Percentiles rank a stretch among this genome's conserved stretches.
These are phyloP conservation scores for Oncopodura yosiiana DNA, from an alignment of 1,140 invertebrate genomes.

Conservation along the genomic window DNA sequence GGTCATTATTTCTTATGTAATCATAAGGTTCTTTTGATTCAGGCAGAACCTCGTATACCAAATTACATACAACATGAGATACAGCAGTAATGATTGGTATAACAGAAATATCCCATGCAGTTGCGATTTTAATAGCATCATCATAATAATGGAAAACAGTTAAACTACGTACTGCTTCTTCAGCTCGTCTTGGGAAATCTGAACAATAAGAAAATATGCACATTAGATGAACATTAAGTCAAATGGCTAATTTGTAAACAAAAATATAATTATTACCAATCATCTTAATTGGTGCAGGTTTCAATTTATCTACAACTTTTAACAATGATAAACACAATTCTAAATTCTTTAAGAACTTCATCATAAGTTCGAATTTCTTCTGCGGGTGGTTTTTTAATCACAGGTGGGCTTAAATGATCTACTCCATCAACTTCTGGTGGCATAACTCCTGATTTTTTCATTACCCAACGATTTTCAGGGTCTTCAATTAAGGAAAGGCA, in stretches of 20 bases:
- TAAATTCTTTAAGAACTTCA: not conserved
- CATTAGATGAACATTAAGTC: not conserved
- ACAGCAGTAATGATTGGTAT: slow-evolving; percentile 10
- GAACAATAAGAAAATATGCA: not conserved
- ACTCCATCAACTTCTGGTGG: not conserved
- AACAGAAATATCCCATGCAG: slow-evolving; percentile 13
- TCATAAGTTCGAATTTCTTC: not conserved
- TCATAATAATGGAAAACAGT: slow-evolving; percentile 23
- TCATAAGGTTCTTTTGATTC: slow-evolving; percentile 23
- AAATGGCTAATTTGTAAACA: slow-evolving; percentile 1
- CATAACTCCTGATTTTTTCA: slow-evolving; percentile 14
- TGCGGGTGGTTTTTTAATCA: not conserved
- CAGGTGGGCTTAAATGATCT: too few species aligned
- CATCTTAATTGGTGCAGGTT: slow-evolving; percentile 12
- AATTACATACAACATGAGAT: slow-evolving; percentile 6
- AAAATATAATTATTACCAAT: slow-evolving; percentile 7
- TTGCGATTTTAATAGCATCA: slow-evolving; percentile 27
- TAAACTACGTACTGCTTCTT: slow-evolving; percentile 14
- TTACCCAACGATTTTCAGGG: slow-evolving; percentile 8
- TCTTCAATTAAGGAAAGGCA: slow-evolving; percentile 15
- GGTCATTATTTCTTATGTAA: slow-evolving; percentile 27
- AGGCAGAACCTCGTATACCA: slow-evolving; percentile 17
- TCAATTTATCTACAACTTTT: slow-evolving; percentile 1
- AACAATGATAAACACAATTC: not conserved
- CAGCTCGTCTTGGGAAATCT: slow-evolving; percentile 15